Evolutionary conservation across 2,888 invertebrate species (phyloP).

Genomic region (Ormyrus nitidulus): DNA sequence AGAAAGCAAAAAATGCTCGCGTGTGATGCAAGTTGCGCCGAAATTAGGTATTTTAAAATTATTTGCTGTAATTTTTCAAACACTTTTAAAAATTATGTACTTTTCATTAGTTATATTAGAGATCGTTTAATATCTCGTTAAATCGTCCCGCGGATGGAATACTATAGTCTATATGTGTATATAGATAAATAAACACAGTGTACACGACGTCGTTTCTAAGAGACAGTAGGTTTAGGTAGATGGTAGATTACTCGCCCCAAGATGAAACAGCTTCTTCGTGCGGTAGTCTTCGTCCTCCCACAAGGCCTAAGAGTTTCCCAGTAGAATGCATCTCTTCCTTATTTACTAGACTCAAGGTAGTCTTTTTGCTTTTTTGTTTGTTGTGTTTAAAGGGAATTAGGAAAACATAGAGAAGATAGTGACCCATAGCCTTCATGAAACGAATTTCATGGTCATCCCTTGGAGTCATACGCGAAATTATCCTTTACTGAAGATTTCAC

Average conservation of each 20-base stretch:
- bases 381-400: conserved; percentile 24
- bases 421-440: conserved; percentile 56
- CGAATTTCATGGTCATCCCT: conserved; percentile 16
- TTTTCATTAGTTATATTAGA: background rate
- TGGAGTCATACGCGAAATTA: background rate
- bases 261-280: conserved; percentile 71
- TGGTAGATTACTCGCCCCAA: conserved; percentile 75
- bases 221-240: conserved; percentile 74
- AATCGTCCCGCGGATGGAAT: conserved; percentile 63
- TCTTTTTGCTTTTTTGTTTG: conserved; percentile 49
- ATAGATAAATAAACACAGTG: conserved; percentile 67
- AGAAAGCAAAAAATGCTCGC: conserved; percentile 32
- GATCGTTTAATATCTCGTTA: conserved; percentile 40
- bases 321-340: conserved; percentile 62
- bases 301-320: conserved; percentile 34
- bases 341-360: conserved; percentile 65
- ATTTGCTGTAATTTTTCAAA: conserved; percentile 29
- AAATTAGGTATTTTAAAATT: background rate
- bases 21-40: conserved; percentile 37
- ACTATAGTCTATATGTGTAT: conserved; percentile 62
- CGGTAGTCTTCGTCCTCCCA: conserved; percentile 70
- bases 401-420: conserved; percentile 2
- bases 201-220: conserved; percentile 72
- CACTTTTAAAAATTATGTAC: background rate
- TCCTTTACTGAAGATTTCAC: background rate